Conservation (phyloP, 1,140 invertebrate species). For the Chionoecetes opilio region DNA sequence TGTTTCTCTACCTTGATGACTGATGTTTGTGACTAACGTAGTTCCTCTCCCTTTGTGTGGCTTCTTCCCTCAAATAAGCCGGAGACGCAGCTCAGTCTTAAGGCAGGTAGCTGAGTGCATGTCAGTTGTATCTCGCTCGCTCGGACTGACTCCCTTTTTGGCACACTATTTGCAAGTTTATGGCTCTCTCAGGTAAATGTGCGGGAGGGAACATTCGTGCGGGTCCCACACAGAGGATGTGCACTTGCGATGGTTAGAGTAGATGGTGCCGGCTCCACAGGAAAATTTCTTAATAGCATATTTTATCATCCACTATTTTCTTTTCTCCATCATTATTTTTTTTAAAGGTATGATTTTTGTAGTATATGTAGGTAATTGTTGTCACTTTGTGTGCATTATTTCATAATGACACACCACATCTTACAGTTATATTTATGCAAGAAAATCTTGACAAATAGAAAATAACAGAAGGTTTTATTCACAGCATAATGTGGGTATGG, state of each 20-base stretch:
- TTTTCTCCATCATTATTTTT: no score
- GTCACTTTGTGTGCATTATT: background rate
- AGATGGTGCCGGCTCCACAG: background rate
- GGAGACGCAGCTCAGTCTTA: slow-evolving; percentile 81
- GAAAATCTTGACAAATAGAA: background rate
- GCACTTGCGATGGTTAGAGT: slow-evolving; percentile 46
- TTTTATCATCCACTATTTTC: background rate
- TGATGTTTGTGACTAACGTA: slow-evolving; percentile 70
- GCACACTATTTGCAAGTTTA: slow-evolving; percentile 78
- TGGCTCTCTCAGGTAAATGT: slow-evolving; percentile 77
- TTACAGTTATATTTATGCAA: background rate
- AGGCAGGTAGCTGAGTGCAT: slow-evolving; percentile 80
- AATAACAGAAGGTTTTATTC: background rate
- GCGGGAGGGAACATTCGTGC: slow-evolving; percentile 72
- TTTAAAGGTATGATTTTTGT: background rate
- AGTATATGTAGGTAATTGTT: slow-evolving; percentile 3
- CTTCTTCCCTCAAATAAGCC: slow-evolving; percentile 78
- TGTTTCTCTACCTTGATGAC: slow-evolving; percentile 53
- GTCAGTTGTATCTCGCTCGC: slow-evolving; percentile 76
- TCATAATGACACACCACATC: background rate
- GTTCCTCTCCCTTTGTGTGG: slow-evolving; percentile 76
- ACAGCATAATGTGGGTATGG: no score
- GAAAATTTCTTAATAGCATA: background rate
- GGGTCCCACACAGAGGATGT: slow-evolving; percentile 62
- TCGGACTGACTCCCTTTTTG: slow-evolving; percentile 74